Percentiles rank a stretch among this genome's conserved stretches.
phyloP scores from a whole-genome alignment of 1,140 invertebrate genomes.

The Drosophila neocordata region DNA sequence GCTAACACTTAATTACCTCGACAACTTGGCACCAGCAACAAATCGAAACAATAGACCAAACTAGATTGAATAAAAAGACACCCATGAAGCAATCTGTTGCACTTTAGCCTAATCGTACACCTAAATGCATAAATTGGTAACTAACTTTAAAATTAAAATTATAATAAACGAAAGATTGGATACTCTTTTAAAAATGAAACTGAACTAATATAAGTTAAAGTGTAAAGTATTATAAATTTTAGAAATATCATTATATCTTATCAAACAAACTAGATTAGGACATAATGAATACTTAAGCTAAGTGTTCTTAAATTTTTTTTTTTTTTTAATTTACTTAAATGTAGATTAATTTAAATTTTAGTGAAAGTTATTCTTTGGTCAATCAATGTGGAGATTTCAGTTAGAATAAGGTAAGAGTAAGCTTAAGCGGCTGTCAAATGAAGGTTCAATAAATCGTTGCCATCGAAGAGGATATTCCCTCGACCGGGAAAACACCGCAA shows the following conservation, averaged over 20 bases:
- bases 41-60: conserved; percentile 22
- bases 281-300: too few species aligned
- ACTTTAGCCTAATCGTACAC: conserved; percentile 20
- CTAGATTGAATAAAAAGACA: conserved; percentile 51
- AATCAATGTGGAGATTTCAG: not conserved
- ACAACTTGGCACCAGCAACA: conserved; percentile 29
- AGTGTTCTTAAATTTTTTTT: too few species aligned
- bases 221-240: too few species aligned
- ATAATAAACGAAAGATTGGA: conserved; percentile 42
- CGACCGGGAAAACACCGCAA: conserved; percentile 20
- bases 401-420: conserved; percentile 41
- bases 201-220: not conserved
- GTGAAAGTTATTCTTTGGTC: not conserved
- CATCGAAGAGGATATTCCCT: conserved; percentile 47
- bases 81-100: conserved; percentile 54
- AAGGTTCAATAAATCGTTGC: conserved; percentile 65
- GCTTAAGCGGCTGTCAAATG: conserved; percentile 46
- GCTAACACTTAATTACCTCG: conserved; percentile 40
- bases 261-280: too few species aligned
- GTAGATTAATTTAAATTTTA: too few species aligned
- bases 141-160: conserved; percentile 66
- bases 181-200: not conserved
- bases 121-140: conserved; percentile 48
- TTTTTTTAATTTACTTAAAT: too few species aligned
- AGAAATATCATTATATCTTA: too few species aligned